A percentile compares a stretch with the other conserved stretches of the same genome.
Evolutionary conservation across 2,797 vertebrate genomes (phyloP).

Genomic region (Xenopus petersii): DNA sequence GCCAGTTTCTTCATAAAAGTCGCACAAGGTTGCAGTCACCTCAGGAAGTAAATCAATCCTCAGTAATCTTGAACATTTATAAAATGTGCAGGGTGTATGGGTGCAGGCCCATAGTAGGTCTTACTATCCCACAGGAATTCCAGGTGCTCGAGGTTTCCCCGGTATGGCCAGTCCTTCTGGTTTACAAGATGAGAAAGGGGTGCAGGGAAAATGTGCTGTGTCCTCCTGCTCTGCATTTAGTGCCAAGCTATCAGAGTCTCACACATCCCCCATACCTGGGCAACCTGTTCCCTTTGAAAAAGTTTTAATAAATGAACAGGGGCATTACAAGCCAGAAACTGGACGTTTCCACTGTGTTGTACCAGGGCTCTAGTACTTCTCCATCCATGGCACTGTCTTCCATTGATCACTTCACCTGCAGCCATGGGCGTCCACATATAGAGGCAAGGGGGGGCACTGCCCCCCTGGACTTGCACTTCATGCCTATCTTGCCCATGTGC

Average conservation of each 20-base stretch:
- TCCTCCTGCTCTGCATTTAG: slow-evolving; percentile 93
- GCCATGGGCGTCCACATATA: slow-evolving; percentile 53
- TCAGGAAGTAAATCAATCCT: too few species aligned
- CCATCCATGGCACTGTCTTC: slow-evolving; percentile 91
- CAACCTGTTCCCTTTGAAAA: slow-evolving; percentile 78
- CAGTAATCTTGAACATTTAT: too few species aligned
- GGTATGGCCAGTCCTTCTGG: slow-evolving; percentile 77
- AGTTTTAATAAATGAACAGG: slow-evolving; percentile 84
- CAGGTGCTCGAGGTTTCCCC: slow-evolving; percentile 68
- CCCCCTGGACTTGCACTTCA: too few species aligned
- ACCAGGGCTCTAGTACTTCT: slow-evolving; percentile 91
- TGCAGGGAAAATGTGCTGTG: slow-evolving; percentile 82
- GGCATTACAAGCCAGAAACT: slow-evolving; percentile 79
- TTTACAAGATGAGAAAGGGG: slow-evolving; percentile 74
- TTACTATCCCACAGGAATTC: slow-evolving; percentile 65
- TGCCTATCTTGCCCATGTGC: too few species aligned
- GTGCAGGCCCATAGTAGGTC: too few species aligned
- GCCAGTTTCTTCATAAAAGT: too few species aligned
- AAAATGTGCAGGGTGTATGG: too few species aligned
- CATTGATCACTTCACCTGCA: slow-evolving; percentile 91
- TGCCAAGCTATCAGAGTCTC: slow-evolving; percentile 81
- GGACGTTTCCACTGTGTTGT: slow-evolving; percentile 92
- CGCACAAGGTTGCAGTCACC: too few species aligned
- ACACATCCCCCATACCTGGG: slow-evolving; percentile 67
- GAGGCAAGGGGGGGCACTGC: too few species aligned